phyloP scores from a whole-genome alignment of 2,797 vertebrate species.

The Poecilia picta region DNA sequence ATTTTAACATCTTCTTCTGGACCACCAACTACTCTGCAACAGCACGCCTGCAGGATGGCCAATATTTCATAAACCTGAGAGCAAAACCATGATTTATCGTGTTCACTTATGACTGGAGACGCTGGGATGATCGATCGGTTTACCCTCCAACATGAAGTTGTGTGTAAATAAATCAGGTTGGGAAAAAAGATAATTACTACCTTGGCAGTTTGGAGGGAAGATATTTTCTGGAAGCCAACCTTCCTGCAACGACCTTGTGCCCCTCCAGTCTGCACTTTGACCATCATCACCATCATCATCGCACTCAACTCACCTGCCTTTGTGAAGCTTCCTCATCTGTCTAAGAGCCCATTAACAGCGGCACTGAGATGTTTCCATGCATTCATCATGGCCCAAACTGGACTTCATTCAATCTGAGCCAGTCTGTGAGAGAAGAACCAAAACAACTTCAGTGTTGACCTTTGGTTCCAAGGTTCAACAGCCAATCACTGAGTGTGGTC shows the following conservation, averaged over 20 bases:
- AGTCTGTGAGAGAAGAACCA: not conserved
- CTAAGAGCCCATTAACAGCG: not conserved
- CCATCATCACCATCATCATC: slow-evolving; percentile 46
- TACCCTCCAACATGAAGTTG: slow-evolving; percentile 63
- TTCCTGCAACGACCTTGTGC: slow-evolving; percentile 52
- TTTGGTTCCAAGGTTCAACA: not conserved
- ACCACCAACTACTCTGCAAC: slow-evolving; percentile 48
- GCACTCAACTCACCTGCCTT: slow-evolving; percentile 32
- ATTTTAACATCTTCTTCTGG: slow-evolving; percentile 3
- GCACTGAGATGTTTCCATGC: not conserved
- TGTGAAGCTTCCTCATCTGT: slow-evolving; percentile 30
- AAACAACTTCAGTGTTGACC: not conserved
- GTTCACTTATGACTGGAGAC: slow-evolving; percentile 69
- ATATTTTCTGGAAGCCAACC: slow-evolving; percentile 64
- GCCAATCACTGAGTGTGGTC: too few relatives aligned
- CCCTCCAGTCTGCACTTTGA: slow-evolving; percentile 40
- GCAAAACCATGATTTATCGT: slow-evolving; percentile 69
- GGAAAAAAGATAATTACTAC: slow-evolving; percentile 55
- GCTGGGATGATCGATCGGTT: slow-evolving; percentile 71
- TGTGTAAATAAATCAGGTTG: slow-evolving; percentile 45
- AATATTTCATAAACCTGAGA: slow-evolving; percentile 74
- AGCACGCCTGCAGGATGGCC: slow-evolving; percentile 55
- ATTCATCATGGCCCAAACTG: not conserved
- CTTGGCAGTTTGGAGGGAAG: slow-evolving; percentile 44
- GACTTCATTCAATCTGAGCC: not conserved